Conservation (phyloP, 2,113 vertebrate species). For the Chascanopsetta lugubris region DNA sequence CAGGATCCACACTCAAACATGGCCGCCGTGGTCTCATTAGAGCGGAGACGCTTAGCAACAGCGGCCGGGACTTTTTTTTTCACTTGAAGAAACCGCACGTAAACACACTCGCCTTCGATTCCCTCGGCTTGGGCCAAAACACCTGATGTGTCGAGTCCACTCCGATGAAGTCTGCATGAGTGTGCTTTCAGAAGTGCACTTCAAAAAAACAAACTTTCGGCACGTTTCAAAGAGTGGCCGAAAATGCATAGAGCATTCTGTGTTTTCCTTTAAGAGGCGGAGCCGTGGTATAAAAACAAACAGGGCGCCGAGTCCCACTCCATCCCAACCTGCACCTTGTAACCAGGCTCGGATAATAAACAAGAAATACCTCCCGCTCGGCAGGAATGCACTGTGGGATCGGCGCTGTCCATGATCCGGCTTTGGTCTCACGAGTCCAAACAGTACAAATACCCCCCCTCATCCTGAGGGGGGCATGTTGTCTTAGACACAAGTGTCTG, state of each 20-base stretch:
- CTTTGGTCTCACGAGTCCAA: slow-evolving; percentile 74
- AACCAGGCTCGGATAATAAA: slow-evolving; percentile 78
- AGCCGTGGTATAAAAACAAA: slow-evolving; percentile 74
- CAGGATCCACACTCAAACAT: slow-evolving; percentile 39
- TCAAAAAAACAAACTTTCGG: slow-evolving; percentile 40
- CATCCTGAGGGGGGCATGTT: slow-evolving; percentile 62
- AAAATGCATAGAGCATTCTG: slow-evolving; percentile 62
- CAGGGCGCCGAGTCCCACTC: slow-evolving; percentile 61
- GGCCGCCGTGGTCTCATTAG: slow-evolving; percentile 25
- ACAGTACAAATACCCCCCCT: slow-evolving; percentile 67
- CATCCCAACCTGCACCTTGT: slow-evolving; percentile 73
- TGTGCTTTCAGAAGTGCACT: slow-evolving; percentile 41
- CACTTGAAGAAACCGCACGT: slow-evolving; percentile 15
- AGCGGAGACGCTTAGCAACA: slow-evolving; percentile 23
- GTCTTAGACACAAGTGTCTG: slow-evolving; percentile 66
- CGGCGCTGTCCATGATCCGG: slow-evolving; percentile 63
- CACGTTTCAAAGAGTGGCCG: slow-evolving; percentile 62
- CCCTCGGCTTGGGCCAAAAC: slow-evolving; percentile 29
- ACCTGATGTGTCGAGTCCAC: slow-evolving; percentile 36
- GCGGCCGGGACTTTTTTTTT: slow-evolving; percentile 32
- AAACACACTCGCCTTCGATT: slow-evolving; percentile 14
- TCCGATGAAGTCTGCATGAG: slow-evolving; percentile 48
- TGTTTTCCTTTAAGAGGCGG: slow-evolving; percentile 69
- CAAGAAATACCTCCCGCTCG: slow-evolving; percentile 76
- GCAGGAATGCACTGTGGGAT: slow-evolving; percentile 77